A percentile compares a stretch with the other conserved stretches of the same genome.
phyloP scores from a whole-genome alignment of 2,113 vertebrate species.

The Anthoscopus minutus region DNA sequence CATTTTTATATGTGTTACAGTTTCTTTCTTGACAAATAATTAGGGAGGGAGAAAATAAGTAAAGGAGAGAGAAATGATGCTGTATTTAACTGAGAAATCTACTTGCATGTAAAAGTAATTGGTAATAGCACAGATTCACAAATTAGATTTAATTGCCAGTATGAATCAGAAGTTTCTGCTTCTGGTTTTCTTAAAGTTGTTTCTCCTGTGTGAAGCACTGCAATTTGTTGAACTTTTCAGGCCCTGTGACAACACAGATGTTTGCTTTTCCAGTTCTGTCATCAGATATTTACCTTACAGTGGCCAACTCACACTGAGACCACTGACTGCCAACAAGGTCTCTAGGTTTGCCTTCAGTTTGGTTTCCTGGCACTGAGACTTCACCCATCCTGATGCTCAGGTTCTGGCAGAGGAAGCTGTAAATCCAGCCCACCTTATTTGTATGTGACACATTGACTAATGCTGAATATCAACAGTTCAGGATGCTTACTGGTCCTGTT shows the following conservation, averaged over 20 bases:
- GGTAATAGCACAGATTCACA: background rate
- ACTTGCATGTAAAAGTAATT: background rate
- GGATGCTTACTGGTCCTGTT: background rate
- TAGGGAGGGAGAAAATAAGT: background rate
- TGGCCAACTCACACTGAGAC: background rate
- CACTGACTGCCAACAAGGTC: accelerated
- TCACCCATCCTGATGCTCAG: background rate
- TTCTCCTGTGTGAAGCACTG: background rate
- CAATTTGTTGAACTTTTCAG: background rate
- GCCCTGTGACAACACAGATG: background rate
- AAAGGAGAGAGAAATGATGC: background rate
- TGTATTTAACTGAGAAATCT: background rate
- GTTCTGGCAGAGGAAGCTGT: background rate
- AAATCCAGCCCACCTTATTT: background rate
- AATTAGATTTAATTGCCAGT: background rate
- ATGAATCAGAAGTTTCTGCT: background rate
- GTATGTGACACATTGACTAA: background rate
- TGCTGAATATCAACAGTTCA: background rate
- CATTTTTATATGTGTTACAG: background rate
- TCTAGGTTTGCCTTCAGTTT: background rate
- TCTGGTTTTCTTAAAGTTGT: background rate
- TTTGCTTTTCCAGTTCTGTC: background rate
- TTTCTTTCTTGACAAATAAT: background rate
- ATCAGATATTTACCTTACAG: background rate
- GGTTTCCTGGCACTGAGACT: background rate